These are phyloP conservation scores for Coryphaenoides rupestris DNA, from an alignment of 2,113 vertebrate species.

Conservation along the genomic window DNA sequence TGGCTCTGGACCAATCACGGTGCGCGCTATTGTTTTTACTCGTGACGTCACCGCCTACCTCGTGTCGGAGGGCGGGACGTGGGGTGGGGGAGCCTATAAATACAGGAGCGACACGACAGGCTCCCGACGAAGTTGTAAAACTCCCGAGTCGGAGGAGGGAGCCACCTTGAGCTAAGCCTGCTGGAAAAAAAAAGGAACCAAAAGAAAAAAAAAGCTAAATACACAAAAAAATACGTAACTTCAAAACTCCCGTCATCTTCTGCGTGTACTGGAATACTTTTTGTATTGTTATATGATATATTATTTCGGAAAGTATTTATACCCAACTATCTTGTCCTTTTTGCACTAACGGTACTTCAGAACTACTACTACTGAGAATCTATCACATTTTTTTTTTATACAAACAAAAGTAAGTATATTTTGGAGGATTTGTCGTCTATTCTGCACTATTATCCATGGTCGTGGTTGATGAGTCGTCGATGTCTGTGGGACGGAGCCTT, in stretches of 20 bases:
- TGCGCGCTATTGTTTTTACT: constrained; percentile 70
- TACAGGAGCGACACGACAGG: constrained; percentile 49
- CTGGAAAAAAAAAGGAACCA: constrained; percentile 58
- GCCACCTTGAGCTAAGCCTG: constrained; percentile 57
- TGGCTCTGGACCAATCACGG: constrained; percentile 49
- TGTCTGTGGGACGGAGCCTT: constrained; percentile 47
- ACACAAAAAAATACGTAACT: constrained; percentile 46
- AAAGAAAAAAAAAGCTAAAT: constrained; percentile 33
- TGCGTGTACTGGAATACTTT: constrained; percentile 72
- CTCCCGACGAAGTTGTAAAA: constrained; percentile 72
- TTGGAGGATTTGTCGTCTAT: too few species aligned
- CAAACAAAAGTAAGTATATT: constrained; percentile 69
- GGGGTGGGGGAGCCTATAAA: constrained; percentile 79
- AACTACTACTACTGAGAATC: constrained; percentile 76
- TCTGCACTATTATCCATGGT: neutral
- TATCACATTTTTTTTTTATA: constrained; percentile 25
- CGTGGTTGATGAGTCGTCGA: constrained; percentile 9
- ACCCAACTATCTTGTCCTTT: constrained; percentile 60
- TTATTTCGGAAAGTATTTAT: constrained; percentile 73
- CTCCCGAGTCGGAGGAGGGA: constrained; percentile 69
- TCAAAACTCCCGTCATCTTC: constrained; percentile 53
- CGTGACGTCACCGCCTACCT: constrained; percentile 75
- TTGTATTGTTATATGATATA: constrained; percentile 63
- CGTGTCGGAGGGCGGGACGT: too few species aligned
- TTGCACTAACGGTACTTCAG: constrained; percentile 76